Evolutionary conservation across 2,113 vertebrate genomes (phyloP), one percentile per base, ranked within the genome.

Genomic region (Etheostoma cragini): DNA sequence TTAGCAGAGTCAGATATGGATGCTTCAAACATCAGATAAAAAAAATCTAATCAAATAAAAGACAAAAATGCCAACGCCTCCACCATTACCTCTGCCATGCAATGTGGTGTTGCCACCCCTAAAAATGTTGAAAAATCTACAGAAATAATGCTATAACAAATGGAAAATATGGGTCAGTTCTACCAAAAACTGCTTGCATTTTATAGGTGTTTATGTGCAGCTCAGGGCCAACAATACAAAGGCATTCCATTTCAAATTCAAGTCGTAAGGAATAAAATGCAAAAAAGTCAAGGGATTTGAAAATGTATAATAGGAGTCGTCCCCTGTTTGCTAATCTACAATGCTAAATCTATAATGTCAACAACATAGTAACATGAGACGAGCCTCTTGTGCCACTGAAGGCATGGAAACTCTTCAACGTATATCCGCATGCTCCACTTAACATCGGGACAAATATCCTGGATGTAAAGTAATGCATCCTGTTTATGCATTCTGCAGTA

Each of bases 401-500:
- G 68, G 22, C 67, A 56, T 65, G 72, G 64, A 80, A 84, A 71
- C 35, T 61, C n/a, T 12, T 74, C 30, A 65, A 68, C 8, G 10
- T 75, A 81, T 52, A 46, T 80, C 22, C 16, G 11, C 42, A 63
- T 16, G 26, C n/a, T 76, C 50, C 64, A 69, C 66, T 68, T 47
- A 56, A 67, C 42, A 22, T 22, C 3, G 0, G 30, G 22, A 72
- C 76, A 75, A 70, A 72, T 58, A 78, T 72, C 49, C 78, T 22
- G 62, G 16, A 76, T 45, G 78, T 81, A 70, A 54, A 80, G 71
- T 57, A 60, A 54, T 45, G 53, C 75, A 80, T 91, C 82, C 78
- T 87, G 85, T 91, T 88, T 84, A 85, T 54, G 45, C 61, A 30
- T 80, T 50, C 68, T 64, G 52, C 33, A 30, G 30, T 30, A 19